Percentiles rank a stretch among this genome's conserved stretches.
Evolutionary conservation across 2,888 invertebrate species (phyloP).

Genomic region (Brenthis ino): DNA sequence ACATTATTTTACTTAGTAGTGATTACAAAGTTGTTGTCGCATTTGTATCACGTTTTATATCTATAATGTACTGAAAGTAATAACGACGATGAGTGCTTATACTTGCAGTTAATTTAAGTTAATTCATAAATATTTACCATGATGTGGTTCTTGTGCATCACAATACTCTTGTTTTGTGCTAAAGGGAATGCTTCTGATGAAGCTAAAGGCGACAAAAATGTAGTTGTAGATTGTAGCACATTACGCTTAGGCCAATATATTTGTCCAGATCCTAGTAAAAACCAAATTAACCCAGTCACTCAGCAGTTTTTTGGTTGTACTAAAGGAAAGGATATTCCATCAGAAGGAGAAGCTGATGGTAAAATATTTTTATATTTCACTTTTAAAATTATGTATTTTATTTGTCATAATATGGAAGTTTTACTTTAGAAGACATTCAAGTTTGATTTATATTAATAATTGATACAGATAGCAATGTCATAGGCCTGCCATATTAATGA

Average conservation of each 20-base stretch:
- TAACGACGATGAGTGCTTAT: too few relatives aligned
- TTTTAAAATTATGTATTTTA: not conserved
- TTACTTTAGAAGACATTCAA: too few relatives aligned
- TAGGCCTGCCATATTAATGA: too few relatives aligned
- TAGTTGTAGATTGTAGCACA: constrained; percentile 85
- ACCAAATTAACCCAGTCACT: constrained; percentile 92
- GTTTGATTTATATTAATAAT: too few relatives aligned
- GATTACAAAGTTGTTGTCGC: too few relatives aligned
- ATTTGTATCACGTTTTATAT: too few relatives aligned
- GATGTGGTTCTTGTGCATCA: constrained; percentile 19
- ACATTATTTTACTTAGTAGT: too few relatives aligned
- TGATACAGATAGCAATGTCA: too few relatives aligned
- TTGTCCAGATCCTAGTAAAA: constrained; percentile 89
- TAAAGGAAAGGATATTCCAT: constrained; percentile 72
- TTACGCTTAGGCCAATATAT: constrained; percentile 90
- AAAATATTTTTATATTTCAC: constrained; percentile 32
- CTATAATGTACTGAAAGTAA: too few relatives aligned
- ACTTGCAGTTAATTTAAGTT: too few relatives aligned
- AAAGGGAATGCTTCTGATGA: constrained; percentile 59
- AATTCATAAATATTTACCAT: constrained; percentile 8
- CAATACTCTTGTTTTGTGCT: constrained; percentile 41
- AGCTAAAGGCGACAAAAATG: constrained; percentile 53
- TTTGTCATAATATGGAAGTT: too few relatives aligned
- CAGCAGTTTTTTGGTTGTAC: constrained; percentile 93
- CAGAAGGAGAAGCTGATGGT: constrained; percentile 91